These are phyloP conservation scores for Lordiphosa andalusiaca DNA, from an alignment of 2,888 invertebrate species.

Conservation along the genomic window DNA sequence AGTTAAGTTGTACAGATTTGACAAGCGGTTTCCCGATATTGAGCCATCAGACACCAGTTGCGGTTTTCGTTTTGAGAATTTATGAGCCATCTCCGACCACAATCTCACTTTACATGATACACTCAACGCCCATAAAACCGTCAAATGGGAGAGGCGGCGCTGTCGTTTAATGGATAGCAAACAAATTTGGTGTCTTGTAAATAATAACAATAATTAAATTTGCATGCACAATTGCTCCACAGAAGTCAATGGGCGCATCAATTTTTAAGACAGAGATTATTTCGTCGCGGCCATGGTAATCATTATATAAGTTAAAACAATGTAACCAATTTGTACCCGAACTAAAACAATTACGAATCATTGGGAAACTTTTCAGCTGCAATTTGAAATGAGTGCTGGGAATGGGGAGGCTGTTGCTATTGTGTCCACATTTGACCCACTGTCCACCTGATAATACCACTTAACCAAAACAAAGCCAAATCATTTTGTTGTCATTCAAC, in stretches of 20 bases:
- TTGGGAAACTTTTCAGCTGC: slow-evolving; percentile 6
- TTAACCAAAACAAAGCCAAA: too few relatives aligned
- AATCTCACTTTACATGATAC: slow-evolving; percentile 31
- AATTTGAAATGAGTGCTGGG: slow-evolving; percentile 1
- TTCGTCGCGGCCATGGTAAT: slow-evolving; percentile 37
- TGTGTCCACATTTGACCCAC: too few relatives aligned
- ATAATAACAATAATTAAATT: slow-evolving; percentile 69
- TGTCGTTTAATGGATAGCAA: slow-evolving; percentile 56
- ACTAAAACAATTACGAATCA: slow-evolving; percentile 21
- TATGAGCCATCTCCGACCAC: slow-evolving; percentile 53
- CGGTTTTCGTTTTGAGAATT: slow-evolving; percentile 22
- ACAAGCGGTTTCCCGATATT: slow-evolving; percentile 26
- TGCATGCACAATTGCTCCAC: slow-evolving; percentile 60
- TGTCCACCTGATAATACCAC: too few relatives aligned
- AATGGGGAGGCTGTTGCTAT: slow-evolving; percentile 1
- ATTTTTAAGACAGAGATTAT: slow-evolving; percentile 36
- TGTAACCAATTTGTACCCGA: slow-evolving; percentile 22
- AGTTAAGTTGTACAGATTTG: not conserved
- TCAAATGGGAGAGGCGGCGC: slow-evolving; percentile 30
- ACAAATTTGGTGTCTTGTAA: slow-evolving; percentile 51
- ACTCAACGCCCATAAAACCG: slow-evolving; percentile 48
- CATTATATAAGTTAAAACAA: slow-evolving; percentile 42
- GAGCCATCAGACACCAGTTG: slow-evolving; percentile 9
- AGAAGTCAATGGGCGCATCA: slow-evolving; percentile 41
- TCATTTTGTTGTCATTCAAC: not conserved